Conservation (phyloP, 2,888 invertebrate genomes). For the Embidobia sp. region DNA sequence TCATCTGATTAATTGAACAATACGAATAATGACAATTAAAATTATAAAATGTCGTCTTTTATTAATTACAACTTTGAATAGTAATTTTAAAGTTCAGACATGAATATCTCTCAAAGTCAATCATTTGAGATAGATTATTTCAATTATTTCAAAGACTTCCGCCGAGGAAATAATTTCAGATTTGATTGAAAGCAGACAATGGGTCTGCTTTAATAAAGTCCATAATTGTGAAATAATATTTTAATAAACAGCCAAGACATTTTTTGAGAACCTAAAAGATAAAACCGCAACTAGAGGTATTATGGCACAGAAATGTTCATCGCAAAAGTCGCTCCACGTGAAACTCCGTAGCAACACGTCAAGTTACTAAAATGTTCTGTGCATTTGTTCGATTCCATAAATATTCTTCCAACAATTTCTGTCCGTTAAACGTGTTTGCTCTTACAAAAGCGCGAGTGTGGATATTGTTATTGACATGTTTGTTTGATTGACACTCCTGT, state of each 20-base stretch:
- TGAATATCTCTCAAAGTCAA: too few species aligned
- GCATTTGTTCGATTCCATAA: conserved; percentile 25
- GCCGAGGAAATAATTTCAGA: neutral
- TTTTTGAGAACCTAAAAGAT: conserved; percentile 9
- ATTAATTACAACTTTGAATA: too few species aligned
- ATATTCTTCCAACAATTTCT: conserved; percentile 13
- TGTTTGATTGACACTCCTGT: conserved; percentile 1
- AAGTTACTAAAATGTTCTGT: conserved; percentile 36
- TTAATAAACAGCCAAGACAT: conserved; percentile 1
- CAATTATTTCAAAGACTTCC: neutral
- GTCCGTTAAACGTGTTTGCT: conserved; percentile 20
- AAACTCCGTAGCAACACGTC: conserved; percentile 20
- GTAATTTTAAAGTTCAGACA: neutral
- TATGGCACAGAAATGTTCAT: conserved; percentile 22
- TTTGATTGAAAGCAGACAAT: neutral
- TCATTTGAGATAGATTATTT: too few species aligned
- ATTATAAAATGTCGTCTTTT: too few species aligned
- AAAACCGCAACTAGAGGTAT: too few species aligned
- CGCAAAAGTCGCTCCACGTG: conserved; percentile 17
- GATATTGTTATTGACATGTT: conserved; percentile 24
- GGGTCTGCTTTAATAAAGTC: neutral
- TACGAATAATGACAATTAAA: too few species aligned
- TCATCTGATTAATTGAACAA: too few species aligned
- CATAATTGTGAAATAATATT: neutral
- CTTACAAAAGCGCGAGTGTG: conserved; percentile 17